These are phyloP conservation scores for Rallus limicola DNA, from an alignment of 2,113 vertebrate species.

Conservation along the genomic window DNA sequence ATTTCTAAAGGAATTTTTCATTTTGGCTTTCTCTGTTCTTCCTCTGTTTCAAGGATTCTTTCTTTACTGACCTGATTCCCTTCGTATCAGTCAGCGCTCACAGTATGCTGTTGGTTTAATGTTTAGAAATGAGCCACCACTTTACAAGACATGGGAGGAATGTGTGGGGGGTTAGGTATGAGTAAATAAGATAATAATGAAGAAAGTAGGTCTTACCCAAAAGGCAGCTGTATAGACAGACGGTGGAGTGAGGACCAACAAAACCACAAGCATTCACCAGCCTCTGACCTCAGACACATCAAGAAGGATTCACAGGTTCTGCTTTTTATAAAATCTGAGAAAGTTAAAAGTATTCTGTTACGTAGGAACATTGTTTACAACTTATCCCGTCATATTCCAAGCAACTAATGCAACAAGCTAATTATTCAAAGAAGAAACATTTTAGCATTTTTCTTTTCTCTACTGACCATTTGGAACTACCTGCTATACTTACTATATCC, in stretches of 20 bases:
- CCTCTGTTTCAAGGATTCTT: background rate
- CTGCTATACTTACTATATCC: background rate
- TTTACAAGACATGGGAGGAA: background rate
- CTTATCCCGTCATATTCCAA: background rate
- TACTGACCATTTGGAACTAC: background rate
- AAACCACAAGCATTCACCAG: background rate
- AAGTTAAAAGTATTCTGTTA: background rate
- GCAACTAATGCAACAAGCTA: background rate
- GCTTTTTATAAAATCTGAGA: background rate
- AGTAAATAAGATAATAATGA: background rate
- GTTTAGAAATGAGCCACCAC: background rate
- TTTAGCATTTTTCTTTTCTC: background rate
- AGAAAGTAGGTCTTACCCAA: background rate
- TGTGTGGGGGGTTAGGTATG: background rate
- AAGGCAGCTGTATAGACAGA: background rate
- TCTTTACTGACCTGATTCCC: background rate
- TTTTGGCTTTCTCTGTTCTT: background rate
- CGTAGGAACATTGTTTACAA: background rate
- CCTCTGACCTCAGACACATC: background rate
- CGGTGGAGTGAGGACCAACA: background rate
- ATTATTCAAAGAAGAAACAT: slow-evolving; percentile 3
- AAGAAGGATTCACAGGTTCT: background rate
- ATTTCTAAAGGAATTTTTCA: background rate
- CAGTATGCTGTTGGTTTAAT: background rate
- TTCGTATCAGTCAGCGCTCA: background rate